Conservation (phyloP, 2,113 vertebrate species). For the Psammodynastes pulverulentus region DNA sequence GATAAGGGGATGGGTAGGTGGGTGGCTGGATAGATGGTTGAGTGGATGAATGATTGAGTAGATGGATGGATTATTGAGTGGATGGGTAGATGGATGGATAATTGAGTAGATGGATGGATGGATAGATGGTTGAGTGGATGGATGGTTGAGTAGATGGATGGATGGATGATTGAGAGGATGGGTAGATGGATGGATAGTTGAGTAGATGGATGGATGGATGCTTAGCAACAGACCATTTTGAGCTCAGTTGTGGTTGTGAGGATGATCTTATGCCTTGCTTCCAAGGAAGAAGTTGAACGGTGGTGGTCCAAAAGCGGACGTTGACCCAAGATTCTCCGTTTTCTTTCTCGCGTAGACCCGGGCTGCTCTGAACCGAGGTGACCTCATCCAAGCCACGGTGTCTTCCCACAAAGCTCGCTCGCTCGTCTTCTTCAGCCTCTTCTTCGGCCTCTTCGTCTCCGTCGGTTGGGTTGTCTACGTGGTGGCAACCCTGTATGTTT, state of each 20-base stretch:
- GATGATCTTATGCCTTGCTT: not conserved
- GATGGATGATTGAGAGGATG: no score
- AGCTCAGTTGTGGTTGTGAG: not conserved
- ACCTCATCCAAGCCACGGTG: constrained; percentile 63
- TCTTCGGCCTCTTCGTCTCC: constrained; percentile 74
- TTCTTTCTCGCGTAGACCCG: constrained; percentile 63
- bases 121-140: no score
- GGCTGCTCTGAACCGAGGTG: constrained; percentile 66
- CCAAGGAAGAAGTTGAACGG: not conserved
- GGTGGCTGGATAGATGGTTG: no score
- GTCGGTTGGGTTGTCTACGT: constrained; percentile 78
- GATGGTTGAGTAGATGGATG: no score
- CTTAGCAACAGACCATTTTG: not conserved
- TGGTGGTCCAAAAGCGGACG: rapidly evolving
- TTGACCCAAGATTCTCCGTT: not conserved
- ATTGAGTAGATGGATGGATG: no score
- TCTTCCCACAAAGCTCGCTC: constrained; percentile 71
- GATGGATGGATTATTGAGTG: rapidly evolving
- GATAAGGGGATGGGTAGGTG: rapidly evolving
- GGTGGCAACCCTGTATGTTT: constrained; percentile 68
- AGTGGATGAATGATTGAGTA: rapidly evolving
- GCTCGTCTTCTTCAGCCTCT: constrained; percentile 77
- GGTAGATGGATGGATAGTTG: no score
- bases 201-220: no score
- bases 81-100: rapidly evolving